phyloP scores from a whole-genome alignment of 2,888 invertebrate genomes.

The Lysandra bellargus region DNA sequence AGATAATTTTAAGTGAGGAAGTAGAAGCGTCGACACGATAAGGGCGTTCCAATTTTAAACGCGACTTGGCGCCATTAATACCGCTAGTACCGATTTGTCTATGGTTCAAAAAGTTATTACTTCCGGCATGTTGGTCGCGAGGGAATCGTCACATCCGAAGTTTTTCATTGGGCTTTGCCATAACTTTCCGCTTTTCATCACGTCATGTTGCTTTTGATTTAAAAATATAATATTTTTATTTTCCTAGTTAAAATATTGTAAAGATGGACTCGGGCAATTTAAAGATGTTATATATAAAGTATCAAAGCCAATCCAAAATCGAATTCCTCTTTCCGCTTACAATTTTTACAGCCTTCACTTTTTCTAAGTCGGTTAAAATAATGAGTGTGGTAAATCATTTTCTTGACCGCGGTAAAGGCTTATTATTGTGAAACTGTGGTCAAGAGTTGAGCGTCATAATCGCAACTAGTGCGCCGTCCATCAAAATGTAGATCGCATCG shows the following conservation, averaged over 20 bases:
- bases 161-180: background rate
- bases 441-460: background rate
- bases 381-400: background rate
- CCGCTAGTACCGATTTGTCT: background rate
- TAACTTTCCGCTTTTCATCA: background rate
- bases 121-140: background rate
- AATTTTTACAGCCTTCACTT: background rate
- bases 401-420: background rate
- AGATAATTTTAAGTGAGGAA: slow-evolving; percentile 4
- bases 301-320: background rate
- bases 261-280: background rate
- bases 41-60: slow-evolving; percentile 19
- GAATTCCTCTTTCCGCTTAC: background rate
- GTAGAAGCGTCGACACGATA: background rate
- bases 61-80: background rate
- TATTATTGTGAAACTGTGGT: background rate
- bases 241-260: no score
- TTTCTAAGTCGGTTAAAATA: background rate
- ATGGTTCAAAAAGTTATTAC: background rate
- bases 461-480: background rate
- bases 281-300: background rate
- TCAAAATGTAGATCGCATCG: background rate
- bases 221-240: no score
- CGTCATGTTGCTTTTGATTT: background rate
- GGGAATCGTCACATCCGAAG: background rate